These are phyloP conservation scores for Eutrigla gurnardus DNA, from an alignment of 2,797 vertebrate genomes.

Conservation along the genomic window DNA sequence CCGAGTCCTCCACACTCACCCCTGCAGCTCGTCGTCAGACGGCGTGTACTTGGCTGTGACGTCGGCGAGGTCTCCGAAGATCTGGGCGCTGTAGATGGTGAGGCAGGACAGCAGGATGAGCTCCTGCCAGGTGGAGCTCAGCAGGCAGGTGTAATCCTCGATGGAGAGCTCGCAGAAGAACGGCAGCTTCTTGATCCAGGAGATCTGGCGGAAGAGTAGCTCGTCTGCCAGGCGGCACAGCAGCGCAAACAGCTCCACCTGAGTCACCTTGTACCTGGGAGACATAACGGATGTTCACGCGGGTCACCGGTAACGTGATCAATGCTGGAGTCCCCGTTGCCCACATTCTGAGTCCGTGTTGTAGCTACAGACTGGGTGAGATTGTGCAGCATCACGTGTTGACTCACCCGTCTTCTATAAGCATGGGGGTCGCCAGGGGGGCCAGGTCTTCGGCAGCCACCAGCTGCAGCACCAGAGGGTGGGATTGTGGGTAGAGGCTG, in stretches of 20 bases:
- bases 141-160: slow-evolving; percentile 98
- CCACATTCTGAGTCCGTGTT: no score
- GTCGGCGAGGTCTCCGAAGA: slow-evolving; percentile 95
- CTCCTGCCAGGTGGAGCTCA: slow-evolving; percentile 99
- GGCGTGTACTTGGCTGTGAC: slow-evolving; percentile 98
- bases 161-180: slow-evolving; percentile 99
- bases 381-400: no score
- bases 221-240: slow-evolving; percentile 98
- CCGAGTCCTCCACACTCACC: slow-evolving; percentile 81
- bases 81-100: slow-evolving; percentile 96
- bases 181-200: slow-evolving; percentile 99
- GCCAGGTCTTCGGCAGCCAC: slow-evolving; percentile 95
- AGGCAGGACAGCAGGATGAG: slow-evolving; percentile 96
- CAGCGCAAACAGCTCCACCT: slow-evolving; percentile 97
- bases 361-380: neutral
- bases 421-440: slow-evolving; percentile 94
- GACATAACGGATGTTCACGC: slow-evolving; percentile 7
- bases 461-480: slow-evolving; percentile 93
- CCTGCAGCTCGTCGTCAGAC: slow-evolving; percentile 95
- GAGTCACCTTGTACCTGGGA: slow-evolving; percentile 94
- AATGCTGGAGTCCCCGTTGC: neutral
- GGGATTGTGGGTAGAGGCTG: slow-evolving; percentile 94
- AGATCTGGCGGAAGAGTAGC: slow-evolving; percentile 97
- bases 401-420: slow-evolving; percentile 97
- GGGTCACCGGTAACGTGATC: neutral